Evolutionary conservation across 2,888 invertebrate genomes (phyloP).

Genomic region (Pasiphila rectangulata): DNA sequence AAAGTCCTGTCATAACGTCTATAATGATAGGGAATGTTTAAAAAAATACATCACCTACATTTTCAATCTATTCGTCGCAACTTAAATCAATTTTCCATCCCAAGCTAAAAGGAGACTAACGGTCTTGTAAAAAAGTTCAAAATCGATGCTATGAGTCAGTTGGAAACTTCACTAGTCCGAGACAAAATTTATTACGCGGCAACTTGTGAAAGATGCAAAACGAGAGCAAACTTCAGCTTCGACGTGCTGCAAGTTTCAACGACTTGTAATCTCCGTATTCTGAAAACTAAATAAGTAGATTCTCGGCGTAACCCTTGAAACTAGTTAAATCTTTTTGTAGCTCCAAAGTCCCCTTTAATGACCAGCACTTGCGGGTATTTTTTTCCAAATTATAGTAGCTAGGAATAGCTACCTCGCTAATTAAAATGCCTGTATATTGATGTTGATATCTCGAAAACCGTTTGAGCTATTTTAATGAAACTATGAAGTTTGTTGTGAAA

Average conservation of each 20-base stretch:
- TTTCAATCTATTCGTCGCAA: neutral
- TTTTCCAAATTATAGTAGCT: too few species aligned
- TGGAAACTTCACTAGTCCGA: conserved; percentile 35
- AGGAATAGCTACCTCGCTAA: too few species aligned
- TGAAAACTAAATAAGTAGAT: conserved; percentile 9
- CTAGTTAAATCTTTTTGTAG: too few species aligned
- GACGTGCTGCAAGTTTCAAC: conserved; percentile 13
- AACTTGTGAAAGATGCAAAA: conserved; percentile 44
- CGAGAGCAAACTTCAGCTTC: conserved; percentile 23
- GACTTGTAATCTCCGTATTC: conserved; percentile 17
- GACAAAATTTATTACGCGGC: conserved; percentile 42
- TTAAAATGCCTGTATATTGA: too few species aligned
- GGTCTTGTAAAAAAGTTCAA: conserved; percentile 34
- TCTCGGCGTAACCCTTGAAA: too few species aligned
- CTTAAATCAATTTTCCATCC: conserved; percentile 12
- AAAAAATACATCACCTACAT: neutral
- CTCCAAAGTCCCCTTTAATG: too few species aligned
- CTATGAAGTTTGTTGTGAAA: too few species aligned
- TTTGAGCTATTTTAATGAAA: too few species aligned
- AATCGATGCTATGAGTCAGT: conserved; percentile 39
- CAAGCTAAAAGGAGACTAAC: conserved; percentile 17
- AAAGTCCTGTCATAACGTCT: too few species aligned
- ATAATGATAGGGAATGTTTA: neutral
- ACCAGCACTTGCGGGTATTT: too few species aligned
- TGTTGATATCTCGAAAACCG: too few species aligned